Conservation (phyloP, 2,113 vertebrate genomes). For the Eleginops maclovinus region DNA sequence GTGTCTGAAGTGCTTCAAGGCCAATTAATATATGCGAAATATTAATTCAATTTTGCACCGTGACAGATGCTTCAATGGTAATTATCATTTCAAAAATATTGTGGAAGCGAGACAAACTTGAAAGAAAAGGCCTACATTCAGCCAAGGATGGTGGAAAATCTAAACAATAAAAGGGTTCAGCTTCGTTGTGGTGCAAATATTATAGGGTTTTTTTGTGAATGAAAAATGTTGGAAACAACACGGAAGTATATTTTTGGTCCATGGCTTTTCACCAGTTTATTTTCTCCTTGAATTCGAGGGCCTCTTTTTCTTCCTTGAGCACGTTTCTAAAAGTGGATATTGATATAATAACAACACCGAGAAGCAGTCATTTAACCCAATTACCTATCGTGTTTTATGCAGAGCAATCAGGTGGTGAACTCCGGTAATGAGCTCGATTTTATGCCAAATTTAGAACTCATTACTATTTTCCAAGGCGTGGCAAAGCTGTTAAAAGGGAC, state of each 20-base stretch:
- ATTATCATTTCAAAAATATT: conserved; percentile 34
- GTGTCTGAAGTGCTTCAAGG: conserved; percentile 86
- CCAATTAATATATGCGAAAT: conserved; percentile 74
- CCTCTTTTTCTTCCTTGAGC: conserved; percentile 1
- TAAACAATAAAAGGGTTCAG: conserved; percentile 25
- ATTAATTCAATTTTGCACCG: conserved; percentile 63
- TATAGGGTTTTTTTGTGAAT: neutral
- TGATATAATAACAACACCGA: conserved; percentile 84
- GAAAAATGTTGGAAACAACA: conserved; percentile 28
- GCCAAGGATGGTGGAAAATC: conserved; percentile 24
- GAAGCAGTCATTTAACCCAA: conserved; percentile 93
- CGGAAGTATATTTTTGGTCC: conserved; percentile 6
- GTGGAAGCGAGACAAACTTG: neutral
- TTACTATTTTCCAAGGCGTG: conserved; percentile 90
- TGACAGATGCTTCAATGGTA: conserved; percentile 64
- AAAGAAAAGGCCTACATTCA: conserved; percentile 28
- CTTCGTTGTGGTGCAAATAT: conserved; percentile 36
- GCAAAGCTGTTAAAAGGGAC: conserved; percentile 83
- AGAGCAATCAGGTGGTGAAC: conserved; percentile 96
- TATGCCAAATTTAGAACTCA: conserved; percentile 98
- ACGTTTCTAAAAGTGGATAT: conserved; percentile 74
- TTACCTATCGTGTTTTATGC: conserved; percentile 96
- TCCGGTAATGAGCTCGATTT: conserved; percentile 99
- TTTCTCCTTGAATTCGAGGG: conserved; percentile 12
- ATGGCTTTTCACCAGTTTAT: neutral